A percentile compares a stretch with the other conserved stretches of the same genome.
phyloP scores from a whole-genome alignment of 2,797 vertebrate species.

The Myotis findleyi region DNA sequence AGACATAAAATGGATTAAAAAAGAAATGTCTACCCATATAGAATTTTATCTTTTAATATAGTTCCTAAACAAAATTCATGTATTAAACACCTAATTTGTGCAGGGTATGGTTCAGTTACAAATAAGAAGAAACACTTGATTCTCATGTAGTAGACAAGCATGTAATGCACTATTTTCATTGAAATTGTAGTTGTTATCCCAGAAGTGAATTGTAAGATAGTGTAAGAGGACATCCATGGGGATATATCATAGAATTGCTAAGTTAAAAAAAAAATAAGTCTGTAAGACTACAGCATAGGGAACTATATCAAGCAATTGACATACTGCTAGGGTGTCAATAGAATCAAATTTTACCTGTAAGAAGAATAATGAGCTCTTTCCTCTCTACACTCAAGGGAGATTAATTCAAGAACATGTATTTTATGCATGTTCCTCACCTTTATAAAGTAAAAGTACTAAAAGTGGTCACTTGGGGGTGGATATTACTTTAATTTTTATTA shows the following conservation, averaged over 20 bases:
- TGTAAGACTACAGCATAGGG: neutral
- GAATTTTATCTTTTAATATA: neutral
- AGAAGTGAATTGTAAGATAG: neutral
- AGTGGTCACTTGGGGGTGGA: constrained; percentile 29
- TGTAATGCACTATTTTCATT: neutral
- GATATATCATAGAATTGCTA: neutral
- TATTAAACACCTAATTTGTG: neutral
- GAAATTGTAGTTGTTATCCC: constrained; percentile 12
- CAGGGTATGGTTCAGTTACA: neutral
- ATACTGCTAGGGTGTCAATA: constrained; percentile 44
- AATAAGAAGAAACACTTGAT: neutral
- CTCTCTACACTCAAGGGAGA: constrained; percentile 1
- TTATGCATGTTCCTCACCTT: constrained; percentile 46
- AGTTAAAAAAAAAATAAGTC: neutral
- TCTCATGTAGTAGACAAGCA: neutral
- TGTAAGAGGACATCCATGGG: neutral
- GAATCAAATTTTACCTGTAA: constrained; percentile 54
- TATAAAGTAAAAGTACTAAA: constrained; percentile 60
- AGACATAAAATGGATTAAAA: neutral
- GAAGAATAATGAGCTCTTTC: constrained; percentile 59
- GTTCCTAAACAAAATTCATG: neutral
- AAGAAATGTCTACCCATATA: neutral
- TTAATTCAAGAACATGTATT: constrained; percentile 59
- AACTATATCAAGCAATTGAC: constrained; percentile 16
- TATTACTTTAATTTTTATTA: constrained; percentile 55